Base-by-base conservation (phyloP, 2,888 invertebrate species). In the Drosophila atroscutellata region DNA sequence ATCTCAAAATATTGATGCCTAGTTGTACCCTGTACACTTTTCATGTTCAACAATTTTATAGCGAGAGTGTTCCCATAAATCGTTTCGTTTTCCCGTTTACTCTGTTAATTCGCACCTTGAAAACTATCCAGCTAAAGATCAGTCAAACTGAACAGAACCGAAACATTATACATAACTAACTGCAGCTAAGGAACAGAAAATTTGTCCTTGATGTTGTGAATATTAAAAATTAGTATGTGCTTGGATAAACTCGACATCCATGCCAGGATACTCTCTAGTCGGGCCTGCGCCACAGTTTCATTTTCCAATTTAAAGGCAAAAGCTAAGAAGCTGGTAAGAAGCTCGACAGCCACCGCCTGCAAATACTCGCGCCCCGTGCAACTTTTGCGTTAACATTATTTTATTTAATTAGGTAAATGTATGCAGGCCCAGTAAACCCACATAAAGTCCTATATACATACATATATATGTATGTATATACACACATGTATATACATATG, bases 381-480 rank as follows among this genome's bases (percentile, higher is more conserved):
- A 89, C 77, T 87, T 83, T 86, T 72, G 73, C 86, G 86, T 72
- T 90, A 80, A 90, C 88, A 90, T 90, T 86, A 90, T 86, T 90
- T 90, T 90, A 86, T 90, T 90, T 90, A 90, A 86, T 86, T 86
- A 86, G 86, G 90, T 87, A 86, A 90, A 90, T 90, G 91, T 86
- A 90, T 90, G 86, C 89, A 88, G 74, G 67, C 75, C 77, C 80
- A 89, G 86, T 83, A 85, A 75, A 69, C 72, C 80, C 85, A 86
- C 66, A 64, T 74, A 77, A 45, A 65, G 59, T 47, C 62, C 32
- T 51, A 61, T 49, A 59, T 30, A 50, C 50, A 8, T 30, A 47
- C 52, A 7, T 28, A 63, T 49, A 45, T 28, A 63, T 49, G 47
- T 59, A 60, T 54, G 47, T 47, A 63, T 39, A 45, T 51, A 62